Evolutionary conservation across 1,140 invertebrate genomes (phyloP).

Genomic region (Drosophila nikananu): DNA sequence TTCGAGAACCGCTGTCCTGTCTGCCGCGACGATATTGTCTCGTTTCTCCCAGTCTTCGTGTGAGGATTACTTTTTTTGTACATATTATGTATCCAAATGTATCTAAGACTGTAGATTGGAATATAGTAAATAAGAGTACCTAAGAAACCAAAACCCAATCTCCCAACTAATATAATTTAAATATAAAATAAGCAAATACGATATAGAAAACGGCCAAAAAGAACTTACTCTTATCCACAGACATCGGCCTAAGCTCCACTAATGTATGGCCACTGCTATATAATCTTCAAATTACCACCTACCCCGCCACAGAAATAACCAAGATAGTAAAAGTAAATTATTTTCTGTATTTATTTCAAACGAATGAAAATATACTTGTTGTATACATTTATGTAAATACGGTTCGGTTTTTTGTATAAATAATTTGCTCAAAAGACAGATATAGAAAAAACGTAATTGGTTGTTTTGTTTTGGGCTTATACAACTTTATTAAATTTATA

Average conservation of each 20-base stretch:
- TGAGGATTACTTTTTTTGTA: constrained; percentile 23
- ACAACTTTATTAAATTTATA: constrained; percentile 53
- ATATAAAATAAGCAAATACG: background rate
- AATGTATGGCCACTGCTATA: background rate
- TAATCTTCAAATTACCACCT: background rate
- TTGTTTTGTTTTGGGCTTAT: constrained; percentile 61
- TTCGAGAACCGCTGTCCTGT: constrained; percentile 46
- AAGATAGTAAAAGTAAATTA: constrained; percentile 39
- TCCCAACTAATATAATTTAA: background rate
- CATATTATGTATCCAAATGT: background rate
- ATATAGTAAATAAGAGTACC: background rate
- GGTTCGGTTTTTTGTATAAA: constrained; percentile 52
- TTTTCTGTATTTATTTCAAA: constrained; percentile 71
- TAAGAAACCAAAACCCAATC: background rate
- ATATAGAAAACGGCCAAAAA: constrained; percentile 1
- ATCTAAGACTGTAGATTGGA: constrained; percentile 34
- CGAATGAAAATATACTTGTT: constrained; percentile 66
- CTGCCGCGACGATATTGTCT: constrained; percentile 46
- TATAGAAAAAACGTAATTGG: constrained; percentile 56
- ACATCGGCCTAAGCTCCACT: background rate
- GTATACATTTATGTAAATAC: constrained; percentile 65
- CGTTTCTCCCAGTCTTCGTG: constrained; percentile 44
- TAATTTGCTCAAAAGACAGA: constrained; percentile 71
- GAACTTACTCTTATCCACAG: background rate
- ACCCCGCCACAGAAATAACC: constrained; percentile 13